Evolutionary conservation across 92 coral and sea anemone genomes (phyloP), one percentile per base, ranked within the genome.

Genomic region (Zoanthus sociatus): DNA sequence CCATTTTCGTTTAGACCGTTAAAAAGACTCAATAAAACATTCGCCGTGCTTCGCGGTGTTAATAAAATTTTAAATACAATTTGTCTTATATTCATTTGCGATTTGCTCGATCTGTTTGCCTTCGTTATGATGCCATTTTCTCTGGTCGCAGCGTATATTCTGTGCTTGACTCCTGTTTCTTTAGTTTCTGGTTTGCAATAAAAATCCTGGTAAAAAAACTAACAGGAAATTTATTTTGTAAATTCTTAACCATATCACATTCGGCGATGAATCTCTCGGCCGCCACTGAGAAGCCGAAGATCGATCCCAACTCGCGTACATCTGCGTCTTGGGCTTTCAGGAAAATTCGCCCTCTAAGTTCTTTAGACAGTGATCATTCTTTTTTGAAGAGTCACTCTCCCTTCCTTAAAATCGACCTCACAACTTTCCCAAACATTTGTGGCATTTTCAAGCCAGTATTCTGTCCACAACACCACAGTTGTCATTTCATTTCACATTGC

Each of bases 401-500:
- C 75, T 47, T 73, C 14, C 44, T 26, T 47, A 26, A 81, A 81
- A 66, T 66, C 53, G 55, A 45, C 74, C 44, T 64, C 58, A 37
- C 55, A 17, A 37, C 58, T 64, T 46, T 51, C 63, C 56, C 70
- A 30, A 30, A 58, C 46, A 21, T 77, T 14, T 54, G 44, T 12
- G 82, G 82, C 66, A 77, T 77, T 53, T 37, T 26, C 67, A 50
- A 54, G 63, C 47, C 11, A 77, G 42, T 21, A 48, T 30, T 26
- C 15, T 8, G 67, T 77, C 82, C 45, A 54, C 67, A 54, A 30
- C 84, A 60, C 47, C 31, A 26, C 61, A 81, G 75, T 81, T 66
- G 74, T 81, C 55, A 81, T 45, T 64, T 81, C 85, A 81, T 21
- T 81, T 81, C 47, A 81, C 76, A 67, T 81, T 67, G 17, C 74